Evolutionary conservation across 1,140 invertebrate species (phyloP), one percentile per base, ranked within the genome.

Genomic region (Dendroctonus ponderosae): DNA sequence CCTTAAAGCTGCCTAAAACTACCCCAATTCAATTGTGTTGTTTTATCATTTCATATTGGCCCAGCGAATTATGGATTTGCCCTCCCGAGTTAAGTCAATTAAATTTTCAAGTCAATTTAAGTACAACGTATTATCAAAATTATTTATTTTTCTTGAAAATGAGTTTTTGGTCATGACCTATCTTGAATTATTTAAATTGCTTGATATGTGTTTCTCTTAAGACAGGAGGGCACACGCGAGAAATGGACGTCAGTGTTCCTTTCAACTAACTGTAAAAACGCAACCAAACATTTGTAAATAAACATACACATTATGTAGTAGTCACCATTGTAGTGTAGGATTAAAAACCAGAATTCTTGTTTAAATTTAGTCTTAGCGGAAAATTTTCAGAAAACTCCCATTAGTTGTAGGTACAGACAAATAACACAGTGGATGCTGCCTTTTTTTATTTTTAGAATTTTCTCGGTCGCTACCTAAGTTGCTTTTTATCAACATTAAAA

Each of bases 211-310:
- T 26, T 26, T 26, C 3, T 26, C 26, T 26, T 2, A 26, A 26
- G 3, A 26, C 26, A 26, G 26, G 26, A 26, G 26, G 26, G 26
- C 26, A 3, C 26, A 26, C 26, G 26, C 1, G 26, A 26, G 26
- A 26, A 26, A 26, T 26, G 26, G 26, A 26, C 26, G 54, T 67
- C 60, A 50, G 50, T 58, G 49, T 59, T 63, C 61, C 53, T 66
- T 54, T 66, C 51, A 66, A 62, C 39, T 62, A 62, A 62, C 48
- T 48, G 37, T 37, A 51, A 57, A 64, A 11, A 14, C 70, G 68
- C 73, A 72, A 75, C 71, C 70, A 72, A 74, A 77, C 76, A 79
- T 79, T 76, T 79, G 78, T 79, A 79, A 71, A 78, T 79, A 79
- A 75, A 76, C 75, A 77, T 78, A 75, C 74, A 75, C 74, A 76